Evolutionary conservation across 2,797 vertebrate genomes (phyloP), one percentile per base, ranked within the genome.

Genomic region (Pangasius larnaudii): DNA sequence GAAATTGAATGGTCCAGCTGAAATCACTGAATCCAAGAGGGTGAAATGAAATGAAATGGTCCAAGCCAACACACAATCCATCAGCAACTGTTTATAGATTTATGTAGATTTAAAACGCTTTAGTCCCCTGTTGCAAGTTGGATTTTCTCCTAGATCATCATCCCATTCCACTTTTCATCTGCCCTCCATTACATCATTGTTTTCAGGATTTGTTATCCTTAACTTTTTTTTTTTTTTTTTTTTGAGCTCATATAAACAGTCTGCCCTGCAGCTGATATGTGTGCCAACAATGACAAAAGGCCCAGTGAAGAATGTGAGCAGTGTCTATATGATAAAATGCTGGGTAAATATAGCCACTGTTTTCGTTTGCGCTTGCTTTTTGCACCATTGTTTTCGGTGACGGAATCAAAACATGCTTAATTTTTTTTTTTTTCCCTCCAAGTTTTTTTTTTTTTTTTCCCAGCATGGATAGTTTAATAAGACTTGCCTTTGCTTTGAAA

Each of bases 141-240:
- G n/a, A 71, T 36, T 56, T 72, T 19, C 49, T 53, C 65, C 49
- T 71, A 56, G 65, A 72, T 84, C 36, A 85, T 39, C 39, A 63
- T 71, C 87, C 36, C 22, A 65, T 72, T n/a, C 79, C 39, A 36
- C 65, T 88, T 86, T 80, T 5, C 90, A 86, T 65, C 24, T 9
- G 24, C 18, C 53, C 84, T 72, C 74, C 39, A 81, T 86, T 84
- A 87, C 72, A 72, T 67, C 89, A 71, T 74, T 89, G 90, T 92
- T 91, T 92, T 92, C 92, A 89, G 92, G 85, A 91, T 91, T 88
- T 92, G 89, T 91, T 91, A 94, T 92, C 92, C 90, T 92, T 91
- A 91, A 49, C n/a, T 86, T 91, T 46, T n/a, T 69, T 74, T 63
- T 59, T 22, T 53, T 86, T 91, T 46, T n/a, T 69, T 74, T 63